Conservation (phyloP, 2,797 vertebrate species). For the Taenioides sp. region DNA sequence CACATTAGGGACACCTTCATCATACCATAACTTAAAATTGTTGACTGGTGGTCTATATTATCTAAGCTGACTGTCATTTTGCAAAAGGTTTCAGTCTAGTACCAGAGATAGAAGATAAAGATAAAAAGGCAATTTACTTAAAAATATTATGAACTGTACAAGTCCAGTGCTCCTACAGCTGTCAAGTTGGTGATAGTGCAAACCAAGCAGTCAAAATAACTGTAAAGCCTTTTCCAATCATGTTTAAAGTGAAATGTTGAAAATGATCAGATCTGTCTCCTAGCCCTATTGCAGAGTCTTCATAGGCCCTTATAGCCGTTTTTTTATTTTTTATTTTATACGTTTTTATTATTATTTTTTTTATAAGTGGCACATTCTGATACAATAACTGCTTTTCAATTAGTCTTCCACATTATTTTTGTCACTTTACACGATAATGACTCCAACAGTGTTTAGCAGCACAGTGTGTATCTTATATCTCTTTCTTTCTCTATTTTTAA, state of each 20-base stretch:
- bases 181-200: constrained; percentile 1
- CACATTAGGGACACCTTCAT: too few species aligned
- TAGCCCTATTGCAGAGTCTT: not conserved
- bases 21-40: too few species aligned
- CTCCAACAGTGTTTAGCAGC: constrained; percentile 7
- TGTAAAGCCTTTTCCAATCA: not conserved
- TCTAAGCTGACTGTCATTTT: not conserved
- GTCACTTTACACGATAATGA: not conserved
- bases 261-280: not conserved
- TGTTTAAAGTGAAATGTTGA: not conserved
- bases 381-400: not conserved
- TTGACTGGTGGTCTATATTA: not conserved
- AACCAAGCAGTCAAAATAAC: not conserved
- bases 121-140: not conserved
- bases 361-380: not conserved
- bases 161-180: not conserved
- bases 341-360: too few species aligned
- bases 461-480: constrained; percentile 2
- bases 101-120: not conserved
- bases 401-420: not conserved
- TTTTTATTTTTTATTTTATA: constrained; percentile 9
- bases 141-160: not conserved
- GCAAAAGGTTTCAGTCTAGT: not conserved
- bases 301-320: not conserved
- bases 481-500: not conserved